These are phyloP conservation scores for Lycia hirtaria DNA, from an alignment of 2,888 invertebrate genomes.

Conservation along the genomic window DNA sequence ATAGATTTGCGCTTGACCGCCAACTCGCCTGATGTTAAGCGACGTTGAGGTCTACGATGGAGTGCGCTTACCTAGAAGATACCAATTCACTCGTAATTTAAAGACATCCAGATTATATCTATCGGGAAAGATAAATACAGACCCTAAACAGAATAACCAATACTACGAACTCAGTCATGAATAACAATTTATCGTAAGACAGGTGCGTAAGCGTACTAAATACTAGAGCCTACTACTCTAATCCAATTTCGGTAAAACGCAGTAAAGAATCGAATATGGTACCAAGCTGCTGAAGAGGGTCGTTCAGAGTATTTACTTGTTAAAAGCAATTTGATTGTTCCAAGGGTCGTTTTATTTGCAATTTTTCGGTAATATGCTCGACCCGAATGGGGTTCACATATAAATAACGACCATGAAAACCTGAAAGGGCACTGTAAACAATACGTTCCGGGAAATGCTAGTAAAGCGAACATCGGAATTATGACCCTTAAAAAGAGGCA, in stretches of 20 bases:
- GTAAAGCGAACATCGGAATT: constrained; percentile 9
- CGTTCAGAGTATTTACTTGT: constrained; percentile 24
- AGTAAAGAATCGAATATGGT: neutral
- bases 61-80: no score
- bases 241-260: constrained; percentile 16
- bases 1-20: no score
- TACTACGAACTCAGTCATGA: neutral
- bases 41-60: no score
- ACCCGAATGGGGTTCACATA: constrained; percentile 22
- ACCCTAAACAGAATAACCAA: neutral
- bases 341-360: constrained; percentile 35
- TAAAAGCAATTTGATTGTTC: constrained; percentile 35
- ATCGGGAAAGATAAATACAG: no score
- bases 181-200: constrained; percentile 8
- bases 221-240: neutral
- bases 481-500: neutral
- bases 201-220: neutral
- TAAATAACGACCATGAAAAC: constrained; percentile 12
- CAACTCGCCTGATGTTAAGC: no score
- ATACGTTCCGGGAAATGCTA: constrained; percentile 11
- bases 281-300: constrained; percentile 11
- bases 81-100: no score
- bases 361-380: constrained; percentile 10
- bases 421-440: constrained; percentile 7
- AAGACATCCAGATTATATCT: no score